Evolutionary conservation across 2,113 vertebrate species (phyloP).

Genomic region (Nyctereutes procyonoides): DNA sequence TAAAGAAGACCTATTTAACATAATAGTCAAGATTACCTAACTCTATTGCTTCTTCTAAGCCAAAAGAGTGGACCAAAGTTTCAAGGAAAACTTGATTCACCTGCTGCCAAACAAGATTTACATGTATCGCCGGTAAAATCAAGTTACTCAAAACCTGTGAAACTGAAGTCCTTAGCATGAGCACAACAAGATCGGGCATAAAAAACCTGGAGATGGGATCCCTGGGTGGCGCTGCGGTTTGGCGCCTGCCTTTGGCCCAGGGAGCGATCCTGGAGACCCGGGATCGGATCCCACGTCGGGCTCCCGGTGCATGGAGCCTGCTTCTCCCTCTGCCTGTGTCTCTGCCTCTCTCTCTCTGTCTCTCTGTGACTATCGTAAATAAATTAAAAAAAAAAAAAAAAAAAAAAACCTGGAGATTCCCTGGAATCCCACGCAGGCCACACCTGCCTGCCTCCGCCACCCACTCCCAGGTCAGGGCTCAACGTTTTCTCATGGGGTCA

Average conservation of each 20-base stretch:
- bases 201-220: too few relatives aligned
- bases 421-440: background rate
- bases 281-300: too few relatives aligned
- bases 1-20: background rate
- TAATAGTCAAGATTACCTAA: background rate
- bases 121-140: slow-evolving; percentile 47
- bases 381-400: too few relatives aligned
- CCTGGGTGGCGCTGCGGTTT: too few relatives aligned
- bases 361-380: too few relatives aligned
- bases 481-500: background rate
- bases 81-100: background rate
- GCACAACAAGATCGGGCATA: background rate
- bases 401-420: background rate
- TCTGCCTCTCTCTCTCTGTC: too few relatives aligned
- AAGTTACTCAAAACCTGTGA: background rate
- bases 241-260: too few relatives aligned
- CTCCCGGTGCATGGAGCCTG: too few relatives aligned
- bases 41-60: background rate
- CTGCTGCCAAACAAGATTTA: slow-evolving; percentile 20
- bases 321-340: too few relatives aligned
- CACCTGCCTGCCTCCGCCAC: too few relatives aligned
- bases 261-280: too few relatives aligned
- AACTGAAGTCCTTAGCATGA: background rate
- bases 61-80: background rate
- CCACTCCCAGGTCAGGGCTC: background rate